These are phyloP conservation scores for Aphis craccivora DNA, from an alignment of 1,140 invertebrate genomes.

Conservation along the genomic window DNA sequence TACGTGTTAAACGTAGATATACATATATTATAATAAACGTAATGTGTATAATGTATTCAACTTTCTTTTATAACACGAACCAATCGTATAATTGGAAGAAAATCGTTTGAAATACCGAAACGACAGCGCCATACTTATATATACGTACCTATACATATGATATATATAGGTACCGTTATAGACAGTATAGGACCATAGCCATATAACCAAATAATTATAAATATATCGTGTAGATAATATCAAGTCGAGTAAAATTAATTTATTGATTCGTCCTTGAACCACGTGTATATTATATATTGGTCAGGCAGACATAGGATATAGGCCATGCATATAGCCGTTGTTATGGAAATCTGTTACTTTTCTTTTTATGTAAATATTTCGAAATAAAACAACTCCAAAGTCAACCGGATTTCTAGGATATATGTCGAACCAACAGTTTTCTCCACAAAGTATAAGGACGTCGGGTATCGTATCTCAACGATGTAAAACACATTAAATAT, in stretches of 20 bases:
- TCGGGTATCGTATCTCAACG: neutral
- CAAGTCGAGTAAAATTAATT: neutral
- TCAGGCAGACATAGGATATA: neutral
- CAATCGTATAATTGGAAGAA: neutral
- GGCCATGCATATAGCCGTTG: neutral
- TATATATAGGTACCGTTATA: neutral
- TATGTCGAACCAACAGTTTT: neutral
- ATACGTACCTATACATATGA: neutral
- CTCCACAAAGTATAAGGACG: neutral
- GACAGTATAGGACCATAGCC: neutral
- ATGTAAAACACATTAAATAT: neutral
- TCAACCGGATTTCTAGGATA: neutral
- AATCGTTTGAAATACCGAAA: neutral
- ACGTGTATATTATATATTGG: neutral
- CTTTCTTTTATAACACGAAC: neutral
- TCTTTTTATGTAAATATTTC: conserved; percentile 31
- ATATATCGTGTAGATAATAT: neutral
- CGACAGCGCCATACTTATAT: neutral
- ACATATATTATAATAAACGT: neutral
- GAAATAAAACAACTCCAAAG: neutral
- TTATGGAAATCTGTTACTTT: neutral
- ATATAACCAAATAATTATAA: neutral
- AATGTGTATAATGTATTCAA: neutral
- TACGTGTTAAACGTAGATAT: neutral
- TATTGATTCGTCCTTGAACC: conserved; percentile 22